phyloP scores from a whole-genome alignment of 2,888 invertebrate genomes.

The Leptopterna dolabrata region DNA sequence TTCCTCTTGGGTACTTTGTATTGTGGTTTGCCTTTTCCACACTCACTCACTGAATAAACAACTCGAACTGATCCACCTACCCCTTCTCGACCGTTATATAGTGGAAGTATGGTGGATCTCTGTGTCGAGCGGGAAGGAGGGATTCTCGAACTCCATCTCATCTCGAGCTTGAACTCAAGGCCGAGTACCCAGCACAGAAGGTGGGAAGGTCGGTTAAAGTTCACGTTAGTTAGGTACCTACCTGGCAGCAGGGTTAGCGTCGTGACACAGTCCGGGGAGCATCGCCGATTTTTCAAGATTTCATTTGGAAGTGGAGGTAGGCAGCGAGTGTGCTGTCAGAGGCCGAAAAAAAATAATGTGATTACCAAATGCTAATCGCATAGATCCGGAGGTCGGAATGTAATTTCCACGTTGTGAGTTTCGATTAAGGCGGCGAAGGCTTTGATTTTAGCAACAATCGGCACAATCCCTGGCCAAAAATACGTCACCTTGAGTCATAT shows the following conservation, averaged over 20 bases:
- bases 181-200: not conserved
- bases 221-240: not conserved
- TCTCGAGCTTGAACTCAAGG: not conserved
- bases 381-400: not conserved
- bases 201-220: conserved; percentile 1
- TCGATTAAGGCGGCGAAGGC: not conserved
- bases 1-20: not conserved
- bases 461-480: too few relatives aligned
- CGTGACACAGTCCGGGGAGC: not conserved
- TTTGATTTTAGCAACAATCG: too few relatives aligned
- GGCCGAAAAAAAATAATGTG: not conserved
- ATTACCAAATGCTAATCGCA: not conserved
- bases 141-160: not conserved
- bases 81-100: not conserved
- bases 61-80: not conserved
- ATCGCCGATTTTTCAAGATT: not conserved
- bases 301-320: not conserved
- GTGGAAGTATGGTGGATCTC: not conserved
- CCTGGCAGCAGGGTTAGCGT: not conserved
- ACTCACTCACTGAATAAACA: not conserved
- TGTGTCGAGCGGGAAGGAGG: not conserved
- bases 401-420: not conserved
- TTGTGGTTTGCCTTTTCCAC: not conserved
- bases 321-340: not conserved
- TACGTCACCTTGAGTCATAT: not conserved